Evolutionary conservation across 2,113 vertebrate species (phyloP), one percentile per base, ranked within the genome.

Genomic region (Ciconia boyciana): DNA sequence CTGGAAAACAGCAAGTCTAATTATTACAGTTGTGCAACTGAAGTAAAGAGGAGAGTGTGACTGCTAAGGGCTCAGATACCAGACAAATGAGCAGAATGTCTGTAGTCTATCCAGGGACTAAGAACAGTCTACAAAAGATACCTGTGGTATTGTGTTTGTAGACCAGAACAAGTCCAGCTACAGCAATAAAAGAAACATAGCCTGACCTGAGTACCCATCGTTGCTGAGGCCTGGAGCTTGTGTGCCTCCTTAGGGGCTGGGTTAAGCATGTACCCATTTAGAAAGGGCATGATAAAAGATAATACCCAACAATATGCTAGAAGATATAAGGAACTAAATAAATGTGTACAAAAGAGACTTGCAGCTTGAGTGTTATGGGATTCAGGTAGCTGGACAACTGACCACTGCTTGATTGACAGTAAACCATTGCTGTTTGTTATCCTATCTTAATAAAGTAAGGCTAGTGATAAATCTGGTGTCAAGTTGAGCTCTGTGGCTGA

Each of bases 1-100:
- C 62, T 85, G 93, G 94, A 83, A 94, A 87, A 80, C 54, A 87
- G 89, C 70, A 94, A 88, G 96, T 95, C 87, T 97, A 96, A 96
- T 97, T 65, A 85, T 97, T 91, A 93, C 96, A 83, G 61, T 20
- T 39, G 39, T 72, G 91, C 89, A 82, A 43, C 52, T 41, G 57
- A 93, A 91, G 83, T 81, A 55, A 86, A 91, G 90, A 84, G 64
- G 79, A 69, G 60, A 90, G 34, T 21, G 48, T 48, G 81, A 36
- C 84, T 83, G 62, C 65, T 69, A 49, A 87, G 41, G 74, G 76
- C 89, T 92, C 80, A 75, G 71, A 57, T 89, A 57, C 69, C 84
- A 93, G 57, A 49, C 24, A 64, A 91, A 68, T 28, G 26, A 78
- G 43, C 46, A 94, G 83, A 94, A 68, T 34, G 25, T 48, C 77